These are phyloP conservation scores for Tachycineta bicolor DNA, from an alignment of 2,113 vertebrate species.

Conservation along the genomic window DNA sequence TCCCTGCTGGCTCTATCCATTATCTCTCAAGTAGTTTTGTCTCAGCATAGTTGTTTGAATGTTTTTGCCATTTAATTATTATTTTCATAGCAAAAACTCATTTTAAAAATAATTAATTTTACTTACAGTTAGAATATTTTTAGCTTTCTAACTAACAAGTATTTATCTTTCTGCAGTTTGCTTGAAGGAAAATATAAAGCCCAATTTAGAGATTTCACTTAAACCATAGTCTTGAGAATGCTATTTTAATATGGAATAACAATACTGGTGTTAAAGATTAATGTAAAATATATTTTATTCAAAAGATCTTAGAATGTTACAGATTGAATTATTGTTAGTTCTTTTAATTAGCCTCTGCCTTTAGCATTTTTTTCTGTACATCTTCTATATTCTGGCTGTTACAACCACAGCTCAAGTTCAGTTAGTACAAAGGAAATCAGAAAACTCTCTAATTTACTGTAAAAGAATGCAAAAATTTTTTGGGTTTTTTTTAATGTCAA, in stretches of 20 bases:
- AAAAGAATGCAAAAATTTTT: not conserved
- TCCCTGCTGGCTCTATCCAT: slow-evolving; percentile 39
- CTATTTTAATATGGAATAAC: not conserved
- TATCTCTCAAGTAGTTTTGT: slow-evolving; percentile 15
- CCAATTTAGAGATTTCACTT: not conserved
- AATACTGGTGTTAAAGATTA: not conserved
- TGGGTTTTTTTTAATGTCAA: not conserved
- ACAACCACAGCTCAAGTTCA: not conserved
- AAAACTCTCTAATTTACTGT: not conserved
- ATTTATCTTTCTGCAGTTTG: not conserved
- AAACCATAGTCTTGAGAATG: not conserved
- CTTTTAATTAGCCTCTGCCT: not conserved
- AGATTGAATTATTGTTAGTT: not conserved
- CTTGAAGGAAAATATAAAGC: not conserved
- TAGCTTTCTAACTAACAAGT: not conserved
- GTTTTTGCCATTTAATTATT: slow-evolving; percentile 3
- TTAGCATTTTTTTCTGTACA: not conserved
- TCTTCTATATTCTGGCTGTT: not conserved
- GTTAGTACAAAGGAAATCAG: not conserved
- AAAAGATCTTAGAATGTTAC: not conserved
- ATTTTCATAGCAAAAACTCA: not conserved
- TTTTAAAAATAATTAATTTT: not conserved
- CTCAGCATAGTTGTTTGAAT: slow-evolving; percentile 1
- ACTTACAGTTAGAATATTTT: not conserved
- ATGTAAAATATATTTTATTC: not conserved